Conservation (phyloP, 2,888 invertebrate species). For the Julus scandinavius region DNA sequence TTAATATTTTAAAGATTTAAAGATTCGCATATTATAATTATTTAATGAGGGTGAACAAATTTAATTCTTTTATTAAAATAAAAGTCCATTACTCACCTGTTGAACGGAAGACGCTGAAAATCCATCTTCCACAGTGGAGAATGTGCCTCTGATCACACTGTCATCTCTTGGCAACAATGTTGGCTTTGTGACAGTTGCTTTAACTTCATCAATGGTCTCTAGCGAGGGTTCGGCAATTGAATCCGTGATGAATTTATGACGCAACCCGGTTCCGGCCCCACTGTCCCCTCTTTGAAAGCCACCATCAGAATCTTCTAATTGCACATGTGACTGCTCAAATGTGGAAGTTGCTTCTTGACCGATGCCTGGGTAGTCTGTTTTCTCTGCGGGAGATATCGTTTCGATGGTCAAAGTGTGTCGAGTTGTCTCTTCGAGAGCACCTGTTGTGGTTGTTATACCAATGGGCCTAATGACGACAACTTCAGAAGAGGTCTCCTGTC, state of each 20-base stretch:
- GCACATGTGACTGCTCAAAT: constrained; percentile 12
- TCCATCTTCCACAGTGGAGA: constrained; percentile 13
- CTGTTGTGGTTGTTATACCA: background rate
- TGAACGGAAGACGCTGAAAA: constrained; percentile 12
- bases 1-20: no score
- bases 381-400: constrained; percentile 6
- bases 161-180: constrained; percentile 50
- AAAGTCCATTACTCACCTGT: background rate
- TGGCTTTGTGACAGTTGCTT: background rate
- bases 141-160: constrained; percentile 54
- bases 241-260: constrained; percentile 50
- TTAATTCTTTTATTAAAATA: no score
- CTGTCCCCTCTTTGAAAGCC: background rate
- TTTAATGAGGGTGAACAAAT: no score
- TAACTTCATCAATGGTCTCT: constrained; percentile 10
- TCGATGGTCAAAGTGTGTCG: constrained; percentile 52
- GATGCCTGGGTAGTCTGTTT: background rate
- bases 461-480: constrained; percentile 55
- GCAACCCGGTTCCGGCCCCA: background rate
- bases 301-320: background rate
- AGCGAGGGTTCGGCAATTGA: background rate
- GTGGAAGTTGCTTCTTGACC: background rate
- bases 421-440: constrained; percentile 7
- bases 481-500: constrained; percentile 69
- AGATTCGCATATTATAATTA: no score